These are phyloP conservation scores for Toxostoma redivivum DNA, from an alignment of 2,113 vertebrate species.

Conservation along the genomic window DNA sequence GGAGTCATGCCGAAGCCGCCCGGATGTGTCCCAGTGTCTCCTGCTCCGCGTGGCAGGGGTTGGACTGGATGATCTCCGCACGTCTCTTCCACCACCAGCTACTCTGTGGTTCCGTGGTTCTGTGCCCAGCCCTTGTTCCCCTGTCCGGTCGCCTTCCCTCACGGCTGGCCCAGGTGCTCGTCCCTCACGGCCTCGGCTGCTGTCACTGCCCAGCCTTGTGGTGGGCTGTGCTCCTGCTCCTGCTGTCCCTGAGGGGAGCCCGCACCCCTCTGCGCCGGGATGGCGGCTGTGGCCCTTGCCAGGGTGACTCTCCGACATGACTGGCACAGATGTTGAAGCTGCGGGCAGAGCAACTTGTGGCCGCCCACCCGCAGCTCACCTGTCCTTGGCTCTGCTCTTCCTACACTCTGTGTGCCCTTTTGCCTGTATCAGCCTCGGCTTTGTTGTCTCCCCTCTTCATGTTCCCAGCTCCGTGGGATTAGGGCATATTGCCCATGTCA, in stretches of 20 bases:
- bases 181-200: fast-evolving
- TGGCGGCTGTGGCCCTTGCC: fast-evolving
- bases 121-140: neutral
- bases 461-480: neutral
- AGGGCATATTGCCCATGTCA: fast-evolving
- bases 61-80: neutral
- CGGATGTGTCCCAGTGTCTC: neutral
- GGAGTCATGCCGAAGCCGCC: neutral
- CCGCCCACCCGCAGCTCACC: neutral
- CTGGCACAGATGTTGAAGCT: no score
- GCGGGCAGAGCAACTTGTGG: neutral
- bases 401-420: fast-evolving
- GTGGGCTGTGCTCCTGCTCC: fast-evolving
- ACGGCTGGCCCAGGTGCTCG: fast-evolving
- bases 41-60: neutral
- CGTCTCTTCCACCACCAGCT: neutral
- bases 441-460: no score
- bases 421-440: fast-evolving
- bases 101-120: neutral
- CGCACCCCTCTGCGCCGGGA: fast-evolving
- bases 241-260: neutral
- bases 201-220: fast-evolving
- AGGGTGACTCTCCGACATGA: neutral
- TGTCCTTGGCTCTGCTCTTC: neutral
- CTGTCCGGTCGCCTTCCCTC: no score